Base-by-base conservation (phyloP, 1,140 invertebrate genomes). In the Camponotus pennsylvanicus region DNA sequence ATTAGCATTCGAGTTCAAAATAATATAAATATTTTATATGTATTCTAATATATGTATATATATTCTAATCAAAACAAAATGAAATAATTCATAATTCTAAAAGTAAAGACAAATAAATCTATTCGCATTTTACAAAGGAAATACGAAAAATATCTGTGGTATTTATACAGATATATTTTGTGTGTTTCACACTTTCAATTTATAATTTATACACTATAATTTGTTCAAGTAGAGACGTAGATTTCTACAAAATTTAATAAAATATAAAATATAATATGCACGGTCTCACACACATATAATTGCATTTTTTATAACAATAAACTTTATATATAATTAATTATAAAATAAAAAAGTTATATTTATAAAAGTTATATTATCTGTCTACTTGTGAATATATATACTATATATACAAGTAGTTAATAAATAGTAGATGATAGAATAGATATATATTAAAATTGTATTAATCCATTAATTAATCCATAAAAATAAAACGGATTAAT, bases 121-220 rank as follows among this genome's bases (percentile, higher is more conserved):
- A 57, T 57, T 59, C 21, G n/a, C n/a, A 21, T 13, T 76, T 76
- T 42, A 42, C 37, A 18, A 6, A n/a, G 9, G 34, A 37, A 37
- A 18, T 2, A 40, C 27, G n/a, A 3, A 7, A 75, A 57, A 75
- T 55, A 55, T 73, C 59, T 13, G 0, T 27, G 2, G 11, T 32
- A 63, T 40, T 70, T 32, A 49, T 55, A 2, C 52, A 27, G 27
- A 27, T 27, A 27, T 27, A 27, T 27, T 27, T 27, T 27, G 27
- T 27, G 27, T 15, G 5, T 0, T 34, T 73, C 9, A 5, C 8
- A 27, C 18, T 76, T 11, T 21, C 13, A 76, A 11, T 59, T 7
- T 40, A 76, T 4, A 59, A 59, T 76, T 59, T 13, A 40, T 27
- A 11, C 11, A 59, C 18, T 37, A n/a, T 42, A 76, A 76, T 76